Evolutionary conservation across 1,140 invertebrate genomes (phyloP).

Genomic region (Pomacea maculata): DNA sequence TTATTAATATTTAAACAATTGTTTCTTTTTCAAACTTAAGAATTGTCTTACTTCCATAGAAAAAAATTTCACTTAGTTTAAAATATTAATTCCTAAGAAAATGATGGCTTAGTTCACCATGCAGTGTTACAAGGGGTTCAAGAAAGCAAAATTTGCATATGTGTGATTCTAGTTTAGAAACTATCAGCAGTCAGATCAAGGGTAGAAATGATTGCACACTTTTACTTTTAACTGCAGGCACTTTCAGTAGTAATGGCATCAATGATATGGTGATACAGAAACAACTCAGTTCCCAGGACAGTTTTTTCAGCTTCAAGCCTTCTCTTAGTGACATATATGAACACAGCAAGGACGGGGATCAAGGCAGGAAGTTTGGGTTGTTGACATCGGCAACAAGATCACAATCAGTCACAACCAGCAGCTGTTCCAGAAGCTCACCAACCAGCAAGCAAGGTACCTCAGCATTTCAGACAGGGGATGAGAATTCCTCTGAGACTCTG

Average conservation of each 20-base stretch:
- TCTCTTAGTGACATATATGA: conserved; percentile 60
- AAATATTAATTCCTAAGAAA: too few relatives aligned
- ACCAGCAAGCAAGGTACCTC: neutral
- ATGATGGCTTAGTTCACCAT: too few relatives aligned
- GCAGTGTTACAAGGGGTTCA: too few relatives aligned
- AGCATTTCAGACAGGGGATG: neutral
- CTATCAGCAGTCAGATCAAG: too few relatives aligned
- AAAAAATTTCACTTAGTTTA: too few relatives aligned
- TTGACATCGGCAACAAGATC: conserved; percentile 13
- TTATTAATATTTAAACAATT: too few relatives aligned
- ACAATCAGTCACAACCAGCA: conserved; percentile 16
- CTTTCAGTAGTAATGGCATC: conserved; percentile 44
- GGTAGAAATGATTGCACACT: too few relatives aligned
- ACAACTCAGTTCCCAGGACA: conserved; percentile 32
- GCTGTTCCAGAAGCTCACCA: neutral
- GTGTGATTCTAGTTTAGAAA: too few relatives aligned
- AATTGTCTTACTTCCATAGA: too few relatives aligned
- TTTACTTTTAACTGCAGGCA: conserved; percentile 25
- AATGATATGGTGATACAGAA: conserved; percentile 28
- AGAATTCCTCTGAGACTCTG: conserved; percentile 39
- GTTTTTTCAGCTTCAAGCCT: conserved; percentile 43
- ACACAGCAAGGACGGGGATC: conserved; percentile 47
- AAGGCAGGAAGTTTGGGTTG: conserved; percentile 1
- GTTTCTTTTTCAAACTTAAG: too few relatives aligned
- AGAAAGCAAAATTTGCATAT: too few relatives aligned